These are phyloP conservation scores for Heliconius charithonia DNA, from an alignment of 2,888 invertebrate genomes.

Conservation along the genomic window DNA sequence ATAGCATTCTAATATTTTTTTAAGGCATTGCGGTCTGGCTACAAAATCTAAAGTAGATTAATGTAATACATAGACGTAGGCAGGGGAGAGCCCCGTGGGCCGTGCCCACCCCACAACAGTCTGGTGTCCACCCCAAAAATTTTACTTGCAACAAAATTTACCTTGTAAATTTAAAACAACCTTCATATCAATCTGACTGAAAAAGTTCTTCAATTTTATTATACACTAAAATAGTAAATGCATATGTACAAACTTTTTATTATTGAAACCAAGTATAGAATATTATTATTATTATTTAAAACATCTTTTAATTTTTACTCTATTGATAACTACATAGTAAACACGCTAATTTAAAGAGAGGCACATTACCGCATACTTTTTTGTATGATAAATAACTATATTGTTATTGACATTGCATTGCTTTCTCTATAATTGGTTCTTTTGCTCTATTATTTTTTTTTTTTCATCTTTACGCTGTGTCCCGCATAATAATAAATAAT, in stretches of 20 bases:
- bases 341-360: background rate
- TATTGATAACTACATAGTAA: background rate
- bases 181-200: no score
- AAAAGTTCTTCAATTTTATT: background rate
- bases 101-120: no score
- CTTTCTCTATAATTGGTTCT: background rate
- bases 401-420: background rate
- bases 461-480: no score
- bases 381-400: background rate
- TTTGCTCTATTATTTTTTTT: background rate
- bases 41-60: background rate
- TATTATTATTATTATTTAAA: no score
- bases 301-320: background rate
- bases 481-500: no score
- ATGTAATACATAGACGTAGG: background rate
- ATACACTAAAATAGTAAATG: background rate
- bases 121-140: no score
- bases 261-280: background rate
- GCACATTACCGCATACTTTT: background rate
- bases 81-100: no score
- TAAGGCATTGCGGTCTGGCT: background rate
- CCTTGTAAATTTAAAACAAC: no score
- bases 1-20: background rate
- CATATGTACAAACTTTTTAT: background rate
- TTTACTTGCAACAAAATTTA: background rate